These are phyloP conservation scores for Puntigrus tetrazona DNA, from an alignment of 2,113 vertebrate genomes.

Conservation along the genomic window DNA sequence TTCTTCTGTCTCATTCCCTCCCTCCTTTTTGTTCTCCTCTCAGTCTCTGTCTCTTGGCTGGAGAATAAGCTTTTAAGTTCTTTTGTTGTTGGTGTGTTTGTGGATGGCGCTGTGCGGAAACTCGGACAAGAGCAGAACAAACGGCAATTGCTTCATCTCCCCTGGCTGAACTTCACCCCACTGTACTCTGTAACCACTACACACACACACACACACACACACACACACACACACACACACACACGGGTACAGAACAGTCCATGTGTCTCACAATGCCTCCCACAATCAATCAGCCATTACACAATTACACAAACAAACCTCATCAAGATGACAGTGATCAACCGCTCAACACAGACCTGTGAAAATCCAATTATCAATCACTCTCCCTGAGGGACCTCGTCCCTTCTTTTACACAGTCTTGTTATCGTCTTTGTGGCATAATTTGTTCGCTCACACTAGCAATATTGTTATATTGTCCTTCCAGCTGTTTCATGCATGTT, in stretches of 20 bases:
- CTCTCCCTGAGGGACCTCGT: conserved; percentile 1
- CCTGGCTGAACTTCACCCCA: not conserved
- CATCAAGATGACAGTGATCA: conserved; percentile 45
- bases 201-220: not conserved
- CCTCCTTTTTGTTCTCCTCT: conserved; percentile 42
- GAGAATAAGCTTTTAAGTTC: conserved; percentile 52
- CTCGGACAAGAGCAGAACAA: not conserved
- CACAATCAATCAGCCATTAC: conserved; percentile 23
- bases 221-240: not conserved
- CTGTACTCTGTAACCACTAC: not conserved
- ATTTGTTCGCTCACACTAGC: conserved; percentile 11
- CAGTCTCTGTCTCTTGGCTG: conserved; percentile 46
- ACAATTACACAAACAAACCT: conserved; percentile 46
- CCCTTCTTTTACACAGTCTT: conserved; percentile 26
- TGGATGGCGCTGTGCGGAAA: not conserved
- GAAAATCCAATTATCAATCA: conserved; percentile 47
- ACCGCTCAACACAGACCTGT: conserved; percentile 41
- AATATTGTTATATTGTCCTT: conserved; percentile 42
- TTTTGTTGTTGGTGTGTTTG: conserved; percentile 56
- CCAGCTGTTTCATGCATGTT: conserved; percentile 17
- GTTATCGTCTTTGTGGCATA: conserved; percentile 29
- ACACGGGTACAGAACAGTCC: not conserved
- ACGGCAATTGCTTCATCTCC: not conserved
- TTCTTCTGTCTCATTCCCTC: conserved; percentile 32
- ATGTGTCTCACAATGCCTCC: not conserved